A percentile compares a stretch with the other conserved stretches of the same genome.
Evolutionary conservation across 2,888 invertebrate genomes (phyloP).

Genomic region (Osmoderma eremita): DNA sequence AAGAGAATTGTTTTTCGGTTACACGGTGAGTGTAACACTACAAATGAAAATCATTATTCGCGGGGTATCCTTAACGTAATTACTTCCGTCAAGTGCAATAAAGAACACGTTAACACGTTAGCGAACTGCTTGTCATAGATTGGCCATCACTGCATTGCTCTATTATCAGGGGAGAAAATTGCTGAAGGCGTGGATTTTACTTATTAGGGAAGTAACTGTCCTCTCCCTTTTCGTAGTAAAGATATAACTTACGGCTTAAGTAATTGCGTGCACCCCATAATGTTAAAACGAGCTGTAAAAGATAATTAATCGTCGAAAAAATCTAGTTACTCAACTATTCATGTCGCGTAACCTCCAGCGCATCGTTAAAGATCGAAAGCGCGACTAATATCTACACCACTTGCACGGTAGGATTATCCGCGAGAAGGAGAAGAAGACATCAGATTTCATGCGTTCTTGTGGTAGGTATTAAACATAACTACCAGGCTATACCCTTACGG

Average conservation of each 20-base stretch:
- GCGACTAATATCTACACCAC: conserved; percentile 13
- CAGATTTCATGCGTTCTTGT: conserved; percentile 31
- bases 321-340: conserved; percentile 9
- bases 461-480: conserved; percentile 33
- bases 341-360: conserved; percentile 10
- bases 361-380: conserved; percentile 12
- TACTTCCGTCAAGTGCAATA: no score
- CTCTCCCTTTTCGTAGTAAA: no score
- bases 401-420: conserved; percentile 11
- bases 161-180: no score
- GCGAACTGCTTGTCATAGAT: no score
- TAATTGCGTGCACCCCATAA: background rate
- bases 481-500: conserved; percentile 28
- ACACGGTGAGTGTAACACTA: no score
- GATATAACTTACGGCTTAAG: background rate
- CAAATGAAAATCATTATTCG: no score
- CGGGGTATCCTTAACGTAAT: no score
- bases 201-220: no score
- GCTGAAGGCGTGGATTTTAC: no score
- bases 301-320: conserved; percentile 14
- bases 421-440: conserved; percentile 23
- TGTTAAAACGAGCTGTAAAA: background rate
- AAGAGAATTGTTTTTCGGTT: no score
- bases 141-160: no score
- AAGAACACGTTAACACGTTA: no score